phyloP scores from a whole-genome alignment of 2,797 vertebrate genomes.

The Botia almorhae region DNA sequence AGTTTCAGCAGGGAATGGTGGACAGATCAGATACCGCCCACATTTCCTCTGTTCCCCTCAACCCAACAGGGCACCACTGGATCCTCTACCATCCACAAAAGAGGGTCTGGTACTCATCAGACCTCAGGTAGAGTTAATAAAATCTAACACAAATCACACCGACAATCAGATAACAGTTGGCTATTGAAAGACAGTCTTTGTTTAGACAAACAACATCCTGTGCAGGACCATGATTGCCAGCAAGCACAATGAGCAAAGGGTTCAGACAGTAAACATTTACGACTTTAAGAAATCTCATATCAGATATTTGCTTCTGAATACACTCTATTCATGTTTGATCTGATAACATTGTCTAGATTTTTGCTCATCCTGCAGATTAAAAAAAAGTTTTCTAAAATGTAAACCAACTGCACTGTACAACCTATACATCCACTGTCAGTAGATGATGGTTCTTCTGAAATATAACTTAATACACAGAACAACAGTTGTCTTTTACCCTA shows the following conservation, averaged over 20 bases:
- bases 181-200: constrained; percentile 30
- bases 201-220: constrained; percentile 40
- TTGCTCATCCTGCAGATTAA: background rate
- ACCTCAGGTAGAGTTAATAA: constrained; percentile 37
- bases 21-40: constrained; percentile 62
- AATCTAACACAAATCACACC: constrained; percentile 23
- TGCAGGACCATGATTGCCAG: background rate
- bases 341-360: constrained; percentile 15
- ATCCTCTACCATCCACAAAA: constrained; percentile 43
- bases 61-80: constrained; percentile 24
- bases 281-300: constrained; percentile 44
- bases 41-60: constrained; percentile 66
- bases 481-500: no score
- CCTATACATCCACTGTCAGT: background rate
- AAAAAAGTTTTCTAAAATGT: background rate
- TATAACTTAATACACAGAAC: no score
- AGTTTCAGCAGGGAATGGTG: constrained; percentile 20
- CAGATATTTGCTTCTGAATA: constrained; percentile 45
- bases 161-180: constrained; percentile 30
- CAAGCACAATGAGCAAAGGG: constrained; percentile 20
- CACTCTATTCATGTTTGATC: constrained; percentile 32
- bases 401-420: background rate
- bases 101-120: constrained; percentile 31
- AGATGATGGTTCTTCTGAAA: background rate
- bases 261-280: constrained; percentile 46